Evolutionary conservation across 2,113 vertebrate species (phyloP).

Genomic region (Stomatorhinus ivindoensis): DNA sequence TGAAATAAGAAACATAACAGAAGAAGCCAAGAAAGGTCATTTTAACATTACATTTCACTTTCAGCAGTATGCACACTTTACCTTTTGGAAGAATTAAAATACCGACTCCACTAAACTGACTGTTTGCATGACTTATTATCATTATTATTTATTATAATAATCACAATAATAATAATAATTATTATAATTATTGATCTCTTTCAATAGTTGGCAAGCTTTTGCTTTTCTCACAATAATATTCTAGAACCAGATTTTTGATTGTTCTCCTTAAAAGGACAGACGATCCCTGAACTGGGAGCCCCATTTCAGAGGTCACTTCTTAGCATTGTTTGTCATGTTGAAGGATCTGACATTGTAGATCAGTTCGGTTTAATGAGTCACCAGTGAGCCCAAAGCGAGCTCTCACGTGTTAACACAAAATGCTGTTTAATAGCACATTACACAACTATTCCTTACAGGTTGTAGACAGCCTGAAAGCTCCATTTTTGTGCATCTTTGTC

Average conservation of each 20-base stretch:
- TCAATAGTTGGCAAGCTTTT: neutral
- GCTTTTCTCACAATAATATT: neutral
- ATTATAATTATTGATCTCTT: neutral
- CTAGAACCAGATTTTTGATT: neutral
- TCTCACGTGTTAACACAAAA: neutral
- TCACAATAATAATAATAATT: neutral
- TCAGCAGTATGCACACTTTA: neutral
- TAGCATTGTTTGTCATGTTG: neutral
- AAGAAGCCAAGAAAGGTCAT: constrained; percentile 15
- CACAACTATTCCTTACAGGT: neutral
- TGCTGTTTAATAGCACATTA: neutral
- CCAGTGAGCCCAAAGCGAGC: neutral
- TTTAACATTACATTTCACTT: neutral
- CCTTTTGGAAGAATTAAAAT: neutral
- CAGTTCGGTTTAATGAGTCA: neutral
- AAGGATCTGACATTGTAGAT: neutral
- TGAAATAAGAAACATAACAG: constrained; percentile 27
- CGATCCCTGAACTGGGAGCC: neutral
- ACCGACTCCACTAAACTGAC: neutral
- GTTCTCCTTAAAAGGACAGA: neutral
- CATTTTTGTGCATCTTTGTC: neutral
- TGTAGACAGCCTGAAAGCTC: neutral
- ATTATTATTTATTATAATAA: neutral
- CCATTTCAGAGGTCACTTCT: neutral
- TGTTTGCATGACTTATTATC: neutral